These are phyloP conservation scores for Phocoena sinus DNA, from an alignment of 2,113 vertebrate species.

Conservation along the genomic window DNA sequence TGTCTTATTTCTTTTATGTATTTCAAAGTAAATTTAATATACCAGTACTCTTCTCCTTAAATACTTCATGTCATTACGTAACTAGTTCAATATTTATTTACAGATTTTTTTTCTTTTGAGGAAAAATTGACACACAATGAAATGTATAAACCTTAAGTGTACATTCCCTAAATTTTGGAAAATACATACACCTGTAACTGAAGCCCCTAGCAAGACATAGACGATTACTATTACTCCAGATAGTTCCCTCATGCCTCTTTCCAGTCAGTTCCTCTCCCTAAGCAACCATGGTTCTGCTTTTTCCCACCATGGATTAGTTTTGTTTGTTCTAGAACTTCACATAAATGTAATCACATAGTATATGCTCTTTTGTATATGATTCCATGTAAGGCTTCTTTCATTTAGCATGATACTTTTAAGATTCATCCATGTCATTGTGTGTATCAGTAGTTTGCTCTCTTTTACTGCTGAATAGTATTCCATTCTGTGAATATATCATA, in stretches of 20 bases:
- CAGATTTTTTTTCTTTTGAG: background rate
- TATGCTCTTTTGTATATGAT: background rate
- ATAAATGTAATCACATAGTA: background rate
- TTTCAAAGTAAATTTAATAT: conserved; percentile 25
- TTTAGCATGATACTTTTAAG: background rate
- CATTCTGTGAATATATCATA: background rate
- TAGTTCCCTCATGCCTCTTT: background rate
- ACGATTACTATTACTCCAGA: background rate
- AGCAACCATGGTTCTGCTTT: background rate
- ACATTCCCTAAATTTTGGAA: background rate
- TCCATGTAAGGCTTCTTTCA: background rate
- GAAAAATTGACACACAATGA: background rate
- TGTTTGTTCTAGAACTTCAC: background rate
- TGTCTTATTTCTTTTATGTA: background rate
- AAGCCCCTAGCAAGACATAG: background rate
- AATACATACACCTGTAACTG: background rate
- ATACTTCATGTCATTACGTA: background rate
- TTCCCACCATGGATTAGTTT: background rate
- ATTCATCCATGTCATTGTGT: background rate
- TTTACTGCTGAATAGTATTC: background rate
- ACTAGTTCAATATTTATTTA: background rate
- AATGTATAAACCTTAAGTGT: background rate
- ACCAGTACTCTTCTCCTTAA: background rate
- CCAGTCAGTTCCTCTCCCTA: background rate
- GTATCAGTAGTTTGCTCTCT: background rate